Evolutionary conservation across 2,797 vertebrate genomes (phyloP), one percentile per base, ranked within the genome.

Genomic region (Acanthornis magna): DNA sequence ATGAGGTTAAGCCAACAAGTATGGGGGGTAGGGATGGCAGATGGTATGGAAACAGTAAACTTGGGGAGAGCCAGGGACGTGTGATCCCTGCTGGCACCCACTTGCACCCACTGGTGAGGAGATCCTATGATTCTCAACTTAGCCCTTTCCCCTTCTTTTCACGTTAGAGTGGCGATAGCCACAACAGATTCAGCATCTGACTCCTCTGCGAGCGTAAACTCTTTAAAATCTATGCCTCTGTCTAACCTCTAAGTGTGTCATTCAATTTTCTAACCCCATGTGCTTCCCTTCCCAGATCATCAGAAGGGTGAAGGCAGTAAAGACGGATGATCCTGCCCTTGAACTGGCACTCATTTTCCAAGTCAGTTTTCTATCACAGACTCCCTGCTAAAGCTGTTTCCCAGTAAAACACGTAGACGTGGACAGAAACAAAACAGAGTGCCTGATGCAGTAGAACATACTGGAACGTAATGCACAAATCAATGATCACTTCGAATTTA

Each of bases 371-470:
- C 74, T 66, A 67, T 79, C 83, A 87, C 67, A 73, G 50, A 65
- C 88, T 86, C 58, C 55, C 74, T 48, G 61, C 74, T 88, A 88
- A 84, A 88, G 77, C 61, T 71, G 53, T 85, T 95, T 96, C 71
- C 42, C 77, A 22, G 22, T 76, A 88, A 86, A 94, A 86, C 75
- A 79, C 18, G 20, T 11, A 81, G 85, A 86, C 1, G 6, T 51
- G 79, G 57, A 82, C 78, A 93, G 89, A 96, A 95, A 85, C 38
- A 95, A 93, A 85, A 67, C 85, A 89, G 79, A 90, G 48, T 7
- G 3, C n/a, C 67, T 88, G 80, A 76, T 71, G 63, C 48, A 73
- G 53, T 45, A 91, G 53, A 91, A 91, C 29, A 29, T 50, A 78
- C 68, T 74, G 78, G 50, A 94, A 94, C 75, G 75, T 58, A 92